Conservation (phyloP, 2,113 vertebrate species). For the Puffinus mauretanicus region DNA sequence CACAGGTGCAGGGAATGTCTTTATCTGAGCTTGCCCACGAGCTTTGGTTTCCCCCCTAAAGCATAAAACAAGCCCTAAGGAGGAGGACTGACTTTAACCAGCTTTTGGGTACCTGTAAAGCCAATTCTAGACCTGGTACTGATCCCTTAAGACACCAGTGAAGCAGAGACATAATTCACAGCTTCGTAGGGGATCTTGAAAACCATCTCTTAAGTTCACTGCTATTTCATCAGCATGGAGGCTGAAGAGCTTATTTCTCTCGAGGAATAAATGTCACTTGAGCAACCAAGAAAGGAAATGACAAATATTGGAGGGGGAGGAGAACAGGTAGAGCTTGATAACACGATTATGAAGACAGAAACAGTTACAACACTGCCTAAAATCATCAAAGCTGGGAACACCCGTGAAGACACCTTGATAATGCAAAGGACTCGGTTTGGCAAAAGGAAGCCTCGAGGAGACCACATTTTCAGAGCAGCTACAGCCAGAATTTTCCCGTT, state of each 20-base stretch:
- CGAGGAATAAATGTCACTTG: not conserved
- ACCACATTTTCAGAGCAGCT: not conserved
- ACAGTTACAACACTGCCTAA: not conserved
- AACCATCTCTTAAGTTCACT: not conserved
- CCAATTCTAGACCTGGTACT: not conserved
- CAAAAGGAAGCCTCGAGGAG: not conserved
- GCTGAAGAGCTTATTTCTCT: not conserved
- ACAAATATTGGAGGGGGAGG: not conserved
- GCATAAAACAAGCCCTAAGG: not conserved
- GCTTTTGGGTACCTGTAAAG: not conserved
- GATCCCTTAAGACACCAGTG: not conserved
- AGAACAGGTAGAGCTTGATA: not conserved
- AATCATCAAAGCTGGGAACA: not conserved
- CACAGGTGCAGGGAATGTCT: not conserved
- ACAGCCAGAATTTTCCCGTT: not conserved
- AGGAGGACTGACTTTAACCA: not conserved
- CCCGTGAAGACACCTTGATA: rapidly evolving
- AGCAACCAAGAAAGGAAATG: not conserved
- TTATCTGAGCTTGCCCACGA: not conserved
- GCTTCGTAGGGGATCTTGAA: not conserved
- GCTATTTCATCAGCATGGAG: not conserved
- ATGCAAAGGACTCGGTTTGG: not conserved
- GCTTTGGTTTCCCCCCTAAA: not conserved
- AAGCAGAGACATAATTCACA: not conserved
- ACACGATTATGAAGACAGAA: not conserved